Conservation (phyloP, 2,888 invertebrate genomes). For the Lordiphosa andalusiaca region DNA sequence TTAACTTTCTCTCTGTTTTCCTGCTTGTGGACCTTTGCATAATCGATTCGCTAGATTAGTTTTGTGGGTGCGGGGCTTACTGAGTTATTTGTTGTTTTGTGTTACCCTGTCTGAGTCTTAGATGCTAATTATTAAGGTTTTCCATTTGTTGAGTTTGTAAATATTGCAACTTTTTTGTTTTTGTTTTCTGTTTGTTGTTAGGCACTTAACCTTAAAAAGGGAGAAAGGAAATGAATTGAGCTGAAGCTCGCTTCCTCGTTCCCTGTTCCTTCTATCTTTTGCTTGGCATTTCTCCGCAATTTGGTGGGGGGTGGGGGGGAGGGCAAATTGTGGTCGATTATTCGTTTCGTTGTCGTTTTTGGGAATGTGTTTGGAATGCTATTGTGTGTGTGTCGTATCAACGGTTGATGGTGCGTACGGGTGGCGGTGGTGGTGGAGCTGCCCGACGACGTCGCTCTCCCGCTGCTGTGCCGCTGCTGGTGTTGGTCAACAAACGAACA, state of each 20-base stretch:
- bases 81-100: conserved; percentile 5
- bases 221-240: conserved; percentile 5
- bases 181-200: conserved; percentile 20
- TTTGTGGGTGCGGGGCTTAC: not conserved
- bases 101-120: conserved; percentile 10
- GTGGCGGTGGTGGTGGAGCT: conserved; percentile 56
- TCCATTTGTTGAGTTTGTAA: conserved; percentile 38
- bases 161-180: conserved; percentile 59
- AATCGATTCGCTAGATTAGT: conserved; percentile 29
- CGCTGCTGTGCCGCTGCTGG: conserved; percentile 20
- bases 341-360: conserved; percentile 12
- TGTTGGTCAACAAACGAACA: not conserved
- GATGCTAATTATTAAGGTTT: too few relatives aligned
- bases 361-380: conserved; percentile 11
- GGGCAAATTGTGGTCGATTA: not conserved
- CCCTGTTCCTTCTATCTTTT: conserved; percentile 1
- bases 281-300: conserved; percentile 9
- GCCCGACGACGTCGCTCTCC: conserved; percentile 64
- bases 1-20: too few relatives aligned
- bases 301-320: too few relatives aligned
- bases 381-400: conserved; percentile 6
- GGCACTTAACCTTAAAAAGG: conserved; percentile 60
- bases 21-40: conserved; percentile 6
- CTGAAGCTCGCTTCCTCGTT: not conserved
- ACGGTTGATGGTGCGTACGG: conserved; percentile 24